These are phyloP conservation scores for Pseudococcus viburni DNA, from an alignment of 2,888 invertebrate species.

Conservation along the genomic window DNA sequence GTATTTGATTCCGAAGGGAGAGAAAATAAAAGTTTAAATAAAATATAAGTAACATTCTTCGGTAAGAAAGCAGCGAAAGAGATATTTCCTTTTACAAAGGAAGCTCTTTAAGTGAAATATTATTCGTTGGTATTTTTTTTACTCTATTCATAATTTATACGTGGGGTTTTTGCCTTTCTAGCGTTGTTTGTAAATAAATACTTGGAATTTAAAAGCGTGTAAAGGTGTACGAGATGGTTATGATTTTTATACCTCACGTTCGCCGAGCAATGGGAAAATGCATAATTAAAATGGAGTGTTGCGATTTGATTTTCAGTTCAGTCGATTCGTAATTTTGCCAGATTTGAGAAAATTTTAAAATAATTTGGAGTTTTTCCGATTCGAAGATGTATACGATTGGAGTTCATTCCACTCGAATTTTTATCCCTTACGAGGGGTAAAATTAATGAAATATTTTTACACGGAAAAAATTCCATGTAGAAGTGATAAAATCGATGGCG, in stretches of 20 bases:
- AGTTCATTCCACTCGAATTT: not conserved
- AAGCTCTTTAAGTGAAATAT: constrained; percentile 58
- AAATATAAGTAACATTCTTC: constrained; percentile 55
- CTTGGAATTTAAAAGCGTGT: constrained; percentile 49
- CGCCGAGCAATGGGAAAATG: not conserved
- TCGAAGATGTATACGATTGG: not conserved
- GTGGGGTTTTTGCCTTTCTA: constrained; percentile 12
- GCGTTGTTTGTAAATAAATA: constrained; percentile 55
- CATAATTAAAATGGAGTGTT: constrained; percentile 39
- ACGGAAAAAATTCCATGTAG: no score
- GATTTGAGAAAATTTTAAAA: not conserved
- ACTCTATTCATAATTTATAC: constrained; percentile 39
- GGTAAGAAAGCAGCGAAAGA: constrained; percentile 42
- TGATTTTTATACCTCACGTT: constrained; percentile 36
- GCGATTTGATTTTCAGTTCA: constrained; percentile 7
- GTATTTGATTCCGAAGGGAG: constrained; percentile 57
- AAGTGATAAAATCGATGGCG: not conserved
- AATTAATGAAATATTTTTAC: no score
- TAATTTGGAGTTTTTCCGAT: not conserved
- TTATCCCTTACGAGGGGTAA: no score
- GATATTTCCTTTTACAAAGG: constrained; percentile 58
- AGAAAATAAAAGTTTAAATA: constrained; percentile 58
- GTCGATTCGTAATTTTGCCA: not conserved
- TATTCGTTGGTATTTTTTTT: constrained; percentile 58
- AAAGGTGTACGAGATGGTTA: constrained; percentile 49